Evolutionary conservation across 1,140 invertebrate species (phyloP), one percentile per base, ranked within the genome.

Genomic region (Lutraria rhynchaena): DNA sequence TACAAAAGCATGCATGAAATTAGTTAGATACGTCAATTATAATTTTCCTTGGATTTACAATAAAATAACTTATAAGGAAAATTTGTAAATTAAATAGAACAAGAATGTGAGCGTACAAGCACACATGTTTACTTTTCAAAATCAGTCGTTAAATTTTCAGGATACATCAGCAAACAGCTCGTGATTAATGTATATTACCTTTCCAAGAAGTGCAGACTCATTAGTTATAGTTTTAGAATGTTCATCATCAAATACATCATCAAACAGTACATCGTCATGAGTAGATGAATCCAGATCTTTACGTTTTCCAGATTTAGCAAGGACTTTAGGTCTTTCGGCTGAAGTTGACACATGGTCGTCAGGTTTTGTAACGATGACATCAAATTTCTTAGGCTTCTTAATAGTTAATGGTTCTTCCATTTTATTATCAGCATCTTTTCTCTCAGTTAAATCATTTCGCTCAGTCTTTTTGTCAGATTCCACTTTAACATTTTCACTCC

Each of bases 141-240:
- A n/a, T n/a, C n/a, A n/a, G n/a, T n/a, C n/a, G n/a, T n/a, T n/a
- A n/a, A n/a, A n/a, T n/a, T n/a, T n/a, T n/a, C n/a, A n/a, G n/a
- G n/a, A n/a, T n/a, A n/a, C n/a, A n/a, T n/a, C n/a, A n/a, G n/a
- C n/a, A n/a, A n/a, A n/a, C n/a, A n/a, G n/a, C n/a, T n/a, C n/a
- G n/a, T n/a, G n/a, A n/a, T n/a, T n/a, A n/a, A n/a, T n/a, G n/a
- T n/a, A n/a, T n/a, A n/a, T n/a, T 60, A 73, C 70, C 73, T 76
- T 17, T n/a, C 9, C 29, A 19, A 51, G 29, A 1, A 76, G 61
- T 41, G 58, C 65, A 19, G 44, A 51, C 13, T 58, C 41, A 61
- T 55, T 74, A n/a, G 58, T 74, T 13, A 63, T 74, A 13, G 67
- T 81, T 37, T 73, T 81, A 31, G 58, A 46, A 24, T 73, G 51